Base-by-base conservation (phyloP, 2,113 vertebrate genomes). In the Albula glossodonta region DNA sequence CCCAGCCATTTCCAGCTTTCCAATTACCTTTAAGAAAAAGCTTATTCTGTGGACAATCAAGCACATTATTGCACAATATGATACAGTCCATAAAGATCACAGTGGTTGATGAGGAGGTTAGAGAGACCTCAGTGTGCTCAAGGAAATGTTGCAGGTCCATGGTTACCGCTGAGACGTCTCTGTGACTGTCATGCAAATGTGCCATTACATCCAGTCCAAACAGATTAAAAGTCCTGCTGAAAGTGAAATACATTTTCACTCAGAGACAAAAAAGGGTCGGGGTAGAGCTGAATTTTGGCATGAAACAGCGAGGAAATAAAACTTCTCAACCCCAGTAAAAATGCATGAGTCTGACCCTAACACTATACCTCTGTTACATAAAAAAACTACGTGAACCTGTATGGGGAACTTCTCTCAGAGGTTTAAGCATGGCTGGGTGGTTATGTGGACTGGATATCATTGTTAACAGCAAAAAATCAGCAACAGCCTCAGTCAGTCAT, bases 11-110 rank as follows among this genome's bases (percentile, higher is more conserved):
- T 97, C 96, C 96, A 97, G 96, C 95, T 98, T 99, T 99, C 98
- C 98, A 99, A 99, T 99, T 99, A 99, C 97, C 98, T 99, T 99
- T 98, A 99, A 99, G 98, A 99, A 99, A 60, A 99, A 99, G 97
- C 98, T 99, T 99, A 99, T 99, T 99, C 98, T 99, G 98, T 99
- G 98, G 97, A 99, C 98, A 99, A 99, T 99, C 99, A 99, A 99
- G 97, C 98, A 99, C 97, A 99, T 99, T 99, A 99, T 96, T 95
- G 97, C 97, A 99, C 98, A 99, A 99, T 99, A 99, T 99, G 98
- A 99, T 99, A 98, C 98, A 99, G 98, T 97, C 98, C 98, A 99
- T 99, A 99, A 99, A 99, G 97, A 99, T 99, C 97, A 97, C 96
- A 96, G 96, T 97, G 96, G 97, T 98, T 99, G 97, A 99, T 98